Evolutionary conservation across 2,797 vertebrate species (phyloP), one percentile per base, ranked within the genome.

Genomic region (Valencia hispanica): DNA sequence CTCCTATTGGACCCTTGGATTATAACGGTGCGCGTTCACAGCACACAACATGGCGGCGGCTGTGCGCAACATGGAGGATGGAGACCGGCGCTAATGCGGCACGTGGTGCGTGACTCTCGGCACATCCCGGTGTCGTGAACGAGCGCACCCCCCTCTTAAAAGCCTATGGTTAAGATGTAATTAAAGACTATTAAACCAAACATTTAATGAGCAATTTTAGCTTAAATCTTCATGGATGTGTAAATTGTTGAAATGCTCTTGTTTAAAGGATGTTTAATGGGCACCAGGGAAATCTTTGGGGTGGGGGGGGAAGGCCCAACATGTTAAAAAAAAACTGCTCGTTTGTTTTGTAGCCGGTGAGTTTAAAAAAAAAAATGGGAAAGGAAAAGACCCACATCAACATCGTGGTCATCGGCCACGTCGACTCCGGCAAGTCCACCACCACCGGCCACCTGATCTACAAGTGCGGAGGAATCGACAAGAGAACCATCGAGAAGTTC

Each of bases 351-450:
- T 45, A 72, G 83, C 7, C 84, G 94, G 93, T 94, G 76, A 84
- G 66, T 81, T n/a, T n/a, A n/a, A n/a, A n/a, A n/a, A n/a, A n/a
- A n/a, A 70, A 76, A 71, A 95, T 94, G 94, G 94, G 88, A 77
- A 96, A 95, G 85, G 95, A 96, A 79, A 96, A 96, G 86, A 93
- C 27, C 63, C 95, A 96, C 81, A 95, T 96, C 79, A 96, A 95
- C 90, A 95, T 96, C 59, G 94, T 96, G 89, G 95, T 96, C 68
- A 96, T 96, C 3, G 96, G 96, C 65, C 96, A 96, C 47, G 94
- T 96, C 79, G 96, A 96, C 86, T 96, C 94, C 6, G 95, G 95
- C 27, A 96, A 96, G 79, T 96, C 95, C 43, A 96, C 95, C 63
- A 94, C 92, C 70, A 96, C 95, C 6, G 96, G 95, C 0, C 96